Evolutionary conservation across 2,888 invertebrate genomes (phyloP), one percentile per base, ranked within the genome.

Genomic region (Andrena flavipes): DNA sequence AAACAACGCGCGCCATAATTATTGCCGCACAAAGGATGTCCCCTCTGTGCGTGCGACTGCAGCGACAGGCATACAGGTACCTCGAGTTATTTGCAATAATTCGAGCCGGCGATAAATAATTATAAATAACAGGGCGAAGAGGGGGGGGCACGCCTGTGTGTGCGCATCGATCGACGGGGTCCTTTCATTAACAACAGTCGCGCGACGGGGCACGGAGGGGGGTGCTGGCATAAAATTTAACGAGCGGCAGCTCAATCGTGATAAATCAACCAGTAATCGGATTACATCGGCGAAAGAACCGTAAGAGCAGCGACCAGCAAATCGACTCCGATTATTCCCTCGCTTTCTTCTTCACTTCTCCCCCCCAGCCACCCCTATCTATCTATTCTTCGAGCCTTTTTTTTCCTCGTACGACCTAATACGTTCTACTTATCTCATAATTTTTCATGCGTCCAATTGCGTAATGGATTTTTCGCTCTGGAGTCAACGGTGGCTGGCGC

Each of bases 391-490:
- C 6, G 20, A 2, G 6, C n/a, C 30, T 29, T n/a, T 51, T 42
- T 42, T 42, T 42, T 42, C 42, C 42, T 42, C 13, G 16, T 42
- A 16, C 10, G 16, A 35, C 35, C 33, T 54, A 68, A 71, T 67
- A 65, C 16, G n/a, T 63, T 51, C 30, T 42, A 51, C 63, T 60
- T 60, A 69, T 68, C 81, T 60, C 48, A 73, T 81, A 59, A 76
- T 82, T 81, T 80, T 49, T 81, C 76, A 49, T 54, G 29, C 30
- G 60, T 72, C 64, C 76, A 81, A 82, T 82, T 56, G 81, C 59
- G 35, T 81, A 82, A 82, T 82, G 82, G 82, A 76, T 76, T 81
- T 76, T 81, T 81, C 20, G 60, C 69, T 33, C 51, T 20, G 29
- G 54, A 65, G 48, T 26, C 20, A 13, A 68, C 7, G 13, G 42